phyloP scores from a whole-genome alignment of 2,888 invertebrate species.

The Dolichopus griseipennis region DNA sequence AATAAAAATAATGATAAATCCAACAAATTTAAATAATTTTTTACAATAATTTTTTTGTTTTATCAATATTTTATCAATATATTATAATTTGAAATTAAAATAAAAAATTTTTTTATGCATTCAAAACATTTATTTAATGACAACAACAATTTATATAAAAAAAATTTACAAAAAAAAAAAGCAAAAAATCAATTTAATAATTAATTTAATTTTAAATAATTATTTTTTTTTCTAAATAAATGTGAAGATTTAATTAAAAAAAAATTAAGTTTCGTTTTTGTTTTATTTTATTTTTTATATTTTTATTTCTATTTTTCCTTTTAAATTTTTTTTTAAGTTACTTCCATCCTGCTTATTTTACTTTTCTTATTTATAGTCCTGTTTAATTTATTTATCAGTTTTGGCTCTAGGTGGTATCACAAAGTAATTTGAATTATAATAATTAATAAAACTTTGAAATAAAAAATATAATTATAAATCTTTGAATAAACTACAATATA shows the following conservation, averaged over 20 bases:
- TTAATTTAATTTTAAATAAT: not conserved
- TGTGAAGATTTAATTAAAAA: slow-evolving; percentile 3
- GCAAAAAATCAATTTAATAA: not conserved
- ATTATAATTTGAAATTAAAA: not conserved
- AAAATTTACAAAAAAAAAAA: not conserved
- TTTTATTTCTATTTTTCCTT: not conserved
- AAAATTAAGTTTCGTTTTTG: not conserved
- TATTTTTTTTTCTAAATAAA: not conserved
- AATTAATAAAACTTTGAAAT: too few species aligned
- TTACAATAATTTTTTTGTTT: not conserved
- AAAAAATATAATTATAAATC: too few species aligned
- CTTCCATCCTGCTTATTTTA: too few species aligned
- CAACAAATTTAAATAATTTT: not conserved
- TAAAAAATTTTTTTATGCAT: not conserved
- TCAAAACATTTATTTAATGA: not conserved
- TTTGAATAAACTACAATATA: too few species aligned
- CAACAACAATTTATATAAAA: not conserved
- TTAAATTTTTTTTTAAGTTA: not conserved
- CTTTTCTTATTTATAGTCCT: too few species aligned
- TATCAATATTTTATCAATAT: not conserved
- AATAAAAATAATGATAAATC: not conserved
- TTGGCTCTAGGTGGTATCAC: too few species aligned
- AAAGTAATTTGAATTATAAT: too few species aligned
- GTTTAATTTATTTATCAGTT: too few species aligned
- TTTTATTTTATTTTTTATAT: not conserved